These are phyloP conservation scores for Thecocarcelia acutangulata DNA, from an alignment of 2,888 invertebrate species.

Conservation along the genomic window DNA sequence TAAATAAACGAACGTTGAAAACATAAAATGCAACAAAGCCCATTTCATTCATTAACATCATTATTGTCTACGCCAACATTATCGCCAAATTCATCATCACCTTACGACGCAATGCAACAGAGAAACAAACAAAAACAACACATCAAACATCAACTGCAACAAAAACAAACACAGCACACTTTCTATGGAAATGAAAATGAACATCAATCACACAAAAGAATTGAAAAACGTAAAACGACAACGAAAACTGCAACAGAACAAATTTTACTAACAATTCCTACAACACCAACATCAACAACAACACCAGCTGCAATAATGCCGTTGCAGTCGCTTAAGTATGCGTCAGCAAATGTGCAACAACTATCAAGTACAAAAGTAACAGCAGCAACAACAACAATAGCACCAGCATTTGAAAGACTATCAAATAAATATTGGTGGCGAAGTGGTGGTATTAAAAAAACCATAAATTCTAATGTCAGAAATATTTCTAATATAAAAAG, in stretches of 20 bases:
- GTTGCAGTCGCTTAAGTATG: slow-evolving; percentile 43
- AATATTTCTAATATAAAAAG: slow-evolving; percentile 13
- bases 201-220: slow-evolving; percentile 64
- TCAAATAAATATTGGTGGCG: slow-evolving; percentile 32
- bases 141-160: not conserved
- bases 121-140: slow-evolving; percentile 26
- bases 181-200: slow-evolving; percentile 32
- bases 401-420: slow-evolving; percentile 35
- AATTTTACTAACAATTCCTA: slow-evolving; percentile 55
- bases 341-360: slow-evolving; percentile 66
- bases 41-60: slow-evolving; percentile 52
- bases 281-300: slow-evolving; percentile 61
- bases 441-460: slow-evolving; percentile 35
- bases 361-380: slow-evolving; percentile 72
- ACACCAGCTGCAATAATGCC: slow-evolving; percentile 65
- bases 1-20: slow-evolving; percentile 41
- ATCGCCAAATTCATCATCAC: slow-evolving; percentile 21
- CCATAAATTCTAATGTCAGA: slow-evolving; percentile 11
- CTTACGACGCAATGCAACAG: slow-evolving; percentile 41
- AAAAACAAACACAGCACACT: slow-evolving; percentile 19
- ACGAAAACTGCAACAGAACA: slow-evolving; percentile 67
- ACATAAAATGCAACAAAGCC: slow-evolving; percentile 56
- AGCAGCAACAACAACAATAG: slow-evolving; percentile 62
- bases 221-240: slow-evolving; percentile 66
- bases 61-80: slow-evolving; percentile 23